These are phyloP conservation scores for Anoura caudifer DNA, from an alignment of 2,113 vertebrate genomes.

Conservation along the genomic window DNA sequence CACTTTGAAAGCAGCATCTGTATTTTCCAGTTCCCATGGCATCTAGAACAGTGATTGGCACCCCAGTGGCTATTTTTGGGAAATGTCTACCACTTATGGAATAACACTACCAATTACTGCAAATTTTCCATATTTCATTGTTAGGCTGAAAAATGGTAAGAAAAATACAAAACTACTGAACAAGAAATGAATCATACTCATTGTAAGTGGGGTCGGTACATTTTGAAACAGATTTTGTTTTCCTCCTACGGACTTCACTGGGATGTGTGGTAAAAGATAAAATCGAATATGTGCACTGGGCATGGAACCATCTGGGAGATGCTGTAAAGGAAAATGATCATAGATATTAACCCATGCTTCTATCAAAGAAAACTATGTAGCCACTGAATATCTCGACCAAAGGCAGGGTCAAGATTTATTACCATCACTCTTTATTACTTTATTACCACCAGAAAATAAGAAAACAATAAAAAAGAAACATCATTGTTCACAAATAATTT, in stretches of 20 bases:
- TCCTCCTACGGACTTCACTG: constrained; percentile 80
- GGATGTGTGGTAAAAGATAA: constrained; percentile 86
- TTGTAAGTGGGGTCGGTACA: constrained; percentile 90
- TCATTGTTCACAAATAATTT: constrained; percentile 6
- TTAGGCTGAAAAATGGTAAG: constrained; percentile 39
- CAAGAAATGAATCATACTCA: constrained; percentile 63
- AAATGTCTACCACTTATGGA: background rate
- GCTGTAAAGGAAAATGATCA: constrained; percentile 77
- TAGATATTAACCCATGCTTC: constrained; percentile 73
- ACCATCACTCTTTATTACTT: background rate
- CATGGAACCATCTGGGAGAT: constrained; percentile 84
- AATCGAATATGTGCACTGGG: constrained; percentile 88
- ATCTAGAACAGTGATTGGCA: background rate
- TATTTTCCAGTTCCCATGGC: constrained; percentile 11
- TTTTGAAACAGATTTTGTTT: constrained; percentile 88
- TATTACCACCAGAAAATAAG: constrained; percentile 50
- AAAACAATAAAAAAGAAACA: constrained; percentile 50
- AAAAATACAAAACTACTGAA: constrained; percentile 42
- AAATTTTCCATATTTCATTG: background rate
- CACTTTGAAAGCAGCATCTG: background rate
- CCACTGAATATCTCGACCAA: constrained; percentile 54
- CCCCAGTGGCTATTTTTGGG: background rate
- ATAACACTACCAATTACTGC: background rate
- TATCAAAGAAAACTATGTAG: constrained; percentile 66
- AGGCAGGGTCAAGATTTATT: constrained; percentile 44